Base-by-base conservation (phyloP, 1,140 invertebrate species). In the Atta texana region DNA sequence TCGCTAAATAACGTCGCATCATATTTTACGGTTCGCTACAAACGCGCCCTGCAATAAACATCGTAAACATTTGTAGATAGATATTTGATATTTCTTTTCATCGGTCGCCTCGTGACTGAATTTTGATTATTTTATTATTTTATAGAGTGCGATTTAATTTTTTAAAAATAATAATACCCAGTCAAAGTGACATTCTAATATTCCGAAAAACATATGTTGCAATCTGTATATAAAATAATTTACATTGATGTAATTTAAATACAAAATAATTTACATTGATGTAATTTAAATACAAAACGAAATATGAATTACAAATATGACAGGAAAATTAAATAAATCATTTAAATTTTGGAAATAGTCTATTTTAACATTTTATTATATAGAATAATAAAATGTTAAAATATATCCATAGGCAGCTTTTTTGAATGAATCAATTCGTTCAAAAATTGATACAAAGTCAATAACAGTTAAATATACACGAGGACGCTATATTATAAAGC, bases 1-100 rank as follows among this genome's bases (percentile, higher is more conserved):
- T 14, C 28, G 8, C 8, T 75, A 31, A 84, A 84, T 84, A 84
- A 74, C n/a, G 39, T 34, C 55, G 21, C 34, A 31, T 4, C n/a
- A 7, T 31, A 51, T 39, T 74, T 82, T 14, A 53, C 24, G 31
- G 14, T n/a, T 68, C 28, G 18, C 44, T 53, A 59, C 77, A 24
- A 44, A 49, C 78, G 63, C 14, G 18, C 10, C 18, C 10, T 14
- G 68, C 34, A 44, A 71, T 28, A 28, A 69, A 72, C 51, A 49
- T 16, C 6, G 64, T 21, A 14, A 24, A 14, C n/a, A 24, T 81
- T 81, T 81, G 51, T 14, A 51, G 49, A 16, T 51, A 24, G 49
- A 16, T 51, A 24, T 57, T 44, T 81, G 10, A 57, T 59, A 39
- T 72, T 24, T 34, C 18, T 39, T 82, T 21, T 39, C 59, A 18